Base-by-base conservation (phyloP, 1,140 invertebrate species). In the Adoxophyes honmai region DNA sequence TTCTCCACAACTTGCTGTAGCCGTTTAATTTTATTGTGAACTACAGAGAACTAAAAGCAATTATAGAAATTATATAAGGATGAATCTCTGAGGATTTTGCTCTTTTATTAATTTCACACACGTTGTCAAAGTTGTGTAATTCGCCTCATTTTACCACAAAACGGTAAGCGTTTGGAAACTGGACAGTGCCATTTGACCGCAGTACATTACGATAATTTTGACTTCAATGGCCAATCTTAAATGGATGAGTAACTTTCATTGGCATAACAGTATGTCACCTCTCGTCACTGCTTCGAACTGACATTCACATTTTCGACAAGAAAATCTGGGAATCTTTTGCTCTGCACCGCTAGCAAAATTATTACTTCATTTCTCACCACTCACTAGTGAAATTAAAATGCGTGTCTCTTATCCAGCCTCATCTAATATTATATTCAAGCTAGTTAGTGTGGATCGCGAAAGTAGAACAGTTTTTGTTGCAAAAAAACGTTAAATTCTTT, bases 81-180 rank as follows among this genome's bases (percentile, higher is more conserved):
- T 44, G 0, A 28, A 48, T 10, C 18, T 18, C n/a, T 48, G 9
- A 48, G 21, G 7, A 44, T 9, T 28, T 48, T 44, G 39, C 16
- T n/a, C 16, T 21, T 48, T 48, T 48, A 48, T 48, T 48, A 48
- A 48, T 28, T 48, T 48, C 21, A 48, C 42, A 4, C 21, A 1
- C 15, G 15, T 28, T 28, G 21, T 3, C 21, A 21, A 5, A 18
- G 16, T 48, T 33, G 42, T 18, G 39, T n/a, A 44, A 44, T 44
- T 28, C 18, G 9, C 15, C 14, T 8, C 38, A 39, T 18, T 10
- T n/a, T 13, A 48, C 42, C 42, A 33, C 42, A 48, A 48, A 48
- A 11, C 42, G 42, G 42, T 28, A 28, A 28, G 21, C 6, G 21
- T 6, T 44, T 44, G 9, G 18, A 11, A 11, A 48, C 42, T 28